Evolutionary conservation across 2,888 invertebrate genomes (phyloP).

Genomic region (Archips xylosteana): DNA sequence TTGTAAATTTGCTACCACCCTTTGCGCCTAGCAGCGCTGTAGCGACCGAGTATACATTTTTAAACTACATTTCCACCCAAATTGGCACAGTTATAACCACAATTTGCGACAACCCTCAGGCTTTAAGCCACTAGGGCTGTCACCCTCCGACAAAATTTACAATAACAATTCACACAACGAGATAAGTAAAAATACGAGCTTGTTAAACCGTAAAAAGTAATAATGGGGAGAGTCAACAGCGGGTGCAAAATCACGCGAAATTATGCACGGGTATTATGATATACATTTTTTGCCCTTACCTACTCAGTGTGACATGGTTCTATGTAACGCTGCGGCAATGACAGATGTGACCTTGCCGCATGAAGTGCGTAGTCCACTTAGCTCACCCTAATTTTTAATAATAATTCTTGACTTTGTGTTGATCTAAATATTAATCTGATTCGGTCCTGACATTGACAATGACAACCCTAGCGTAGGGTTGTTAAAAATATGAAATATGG

Average conservation of each 20-base stretch:
- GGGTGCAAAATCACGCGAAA: constrained; percentile 67
- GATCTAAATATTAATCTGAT: constrained; percentile 38
- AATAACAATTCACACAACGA: constrained; percentile 81
- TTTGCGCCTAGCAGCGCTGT: background rate
- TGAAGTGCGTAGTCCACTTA: constrained; percentile 26
- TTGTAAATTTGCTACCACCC: background rate
- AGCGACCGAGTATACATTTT: constrained; percentile 16
- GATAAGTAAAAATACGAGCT: constrained; percentile 84
- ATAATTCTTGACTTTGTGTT: constrained; percentile 41
- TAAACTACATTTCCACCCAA: constrained; percentile 38
- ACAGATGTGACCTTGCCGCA: constrained; percentile 14
- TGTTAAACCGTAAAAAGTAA: constrained; percentile 85
- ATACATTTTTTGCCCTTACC: constrained; percentile 29
- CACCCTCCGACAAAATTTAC: constrained; percentile 70
- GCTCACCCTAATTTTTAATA: constrained; percentile 41
- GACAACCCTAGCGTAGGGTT: constrained; percentile 40
- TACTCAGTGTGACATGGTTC: constrained; percentile 1
- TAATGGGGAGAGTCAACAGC: constrained; percentile 84
- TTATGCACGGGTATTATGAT: constrained; percentile 69
- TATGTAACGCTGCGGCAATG: background rate
- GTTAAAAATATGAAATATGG: constrained; percentile 33
- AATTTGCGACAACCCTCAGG: constrained; percentile 52
- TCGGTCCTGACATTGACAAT: constrained; percentile 39
- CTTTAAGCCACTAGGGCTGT: constrained; percentile 54
- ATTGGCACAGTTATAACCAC: constrained; percentile 47